Evolutionary conservation across 2,113 vertebrate genomes (phyloP).

Genomic region (Bagarius yarrelli): DNA sequence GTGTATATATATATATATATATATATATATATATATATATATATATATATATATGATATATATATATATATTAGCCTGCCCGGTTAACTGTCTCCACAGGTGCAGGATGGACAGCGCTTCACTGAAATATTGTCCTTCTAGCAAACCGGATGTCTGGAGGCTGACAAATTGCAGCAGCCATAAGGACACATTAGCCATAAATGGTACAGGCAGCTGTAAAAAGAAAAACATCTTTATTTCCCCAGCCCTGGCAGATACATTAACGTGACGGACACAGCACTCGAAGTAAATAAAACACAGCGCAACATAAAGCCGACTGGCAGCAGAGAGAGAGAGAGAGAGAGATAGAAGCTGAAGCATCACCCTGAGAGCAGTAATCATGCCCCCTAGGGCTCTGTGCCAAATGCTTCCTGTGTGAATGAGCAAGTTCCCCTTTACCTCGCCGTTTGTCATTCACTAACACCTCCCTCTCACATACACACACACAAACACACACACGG

Average conservation of each 20-base stretch:
- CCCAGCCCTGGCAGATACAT: constrained; percentile 61
- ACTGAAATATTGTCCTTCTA: constrained; percentile 47
- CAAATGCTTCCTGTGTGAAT: constrained; percentile 62
- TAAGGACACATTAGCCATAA: constrained; percentile 65
- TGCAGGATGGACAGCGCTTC: constrained; percentile 6
- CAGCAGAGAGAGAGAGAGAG: neutral
- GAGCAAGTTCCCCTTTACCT: constrained; percentile 63
- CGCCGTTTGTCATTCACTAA: constrained; percentile 64
- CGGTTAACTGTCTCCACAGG: neutral
- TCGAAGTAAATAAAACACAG: constrained; percentile 73
- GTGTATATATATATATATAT: too few species aligned
- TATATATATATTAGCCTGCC: neutral
- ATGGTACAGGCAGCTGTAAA: constrained; percentile 64
- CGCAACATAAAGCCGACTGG: constrained; percentile 43
- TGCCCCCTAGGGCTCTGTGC: constrained; percentile 66
- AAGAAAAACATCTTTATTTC: constrained; percentile 75
- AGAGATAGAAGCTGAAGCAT: constrained; percentile 62
- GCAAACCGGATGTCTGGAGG: constrained; percentile 54
- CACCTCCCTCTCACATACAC: constrained; percentile 16
- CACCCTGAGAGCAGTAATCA: constrained; percentile 71
- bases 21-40: too few species aligned
- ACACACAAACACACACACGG: constrained; percentile 35
- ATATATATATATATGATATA: too few species aligned
- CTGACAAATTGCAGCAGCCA: constrained; percentile 69
- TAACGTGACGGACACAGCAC: constrained; percentile 57